Base-by-base conservation (phyloP, 2,888 invertebrate genomes). In the Gastracanthus pulcherrimus region DNA sequence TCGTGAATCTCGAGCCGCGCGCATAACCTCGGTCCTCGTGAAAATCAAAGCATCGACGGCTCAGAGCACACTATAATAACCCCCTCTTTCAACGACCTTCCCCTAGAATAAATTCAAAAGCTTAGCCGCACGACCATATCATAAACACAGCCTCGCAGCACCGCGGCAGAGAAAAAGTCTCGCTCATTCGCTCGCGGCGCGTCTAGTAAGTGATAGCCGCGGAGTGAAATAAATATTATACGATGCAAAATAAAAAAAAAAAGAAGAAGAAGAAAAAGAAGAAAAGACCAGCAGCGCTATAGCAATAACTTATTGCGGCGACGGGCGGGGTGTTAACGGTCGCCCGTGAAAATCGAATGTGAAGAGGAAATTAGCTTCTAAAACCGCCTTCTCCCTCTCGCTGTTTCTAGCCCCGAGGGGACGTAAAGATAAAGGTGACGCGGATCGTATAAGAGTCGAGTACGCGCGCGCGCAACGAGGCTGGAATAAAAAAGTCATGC, bases 281-380 rank as follows among this genome's bases (percentile, higher is more conserved):
- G 83, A 81, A 82, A 62, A 58, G 72, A 34, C 64, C 66, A n/a
- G n/a, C n/a, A n/a, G 70, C 81, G 82, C 58, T 70, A 58, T 66
- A 77, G 87, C 87, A 86, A 87, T 87, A 87, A 89, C 83, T 88
- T 88, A 88, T 86, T 86, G 87, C 86, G 84, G 76, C 82, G n/a
- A n/a, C n/a, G n/a, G n/a, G 67, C 62, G 84, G 83, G 84, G 84
- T 86, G 88, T 90, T 89, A 89, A 89, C 88, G 88, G 84, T 84
- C 84, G 84, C 84, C 83, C 86, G 82, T 88, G 88, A 88, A 89
- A 90, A 90, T 90, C 90, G 89, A 91, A 91, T 87, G 90, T 84
- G 88, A 86, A 86, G 87, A 88, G 91, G 91, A 90, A 91, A 91
- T 91, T 91, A 91, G 90, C 88, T 87, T 87, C 86, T 86, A 87